phyloP scores from a whole-genome alignment of 1,140 invertebrate species.

The Thalassaphorura encarpata region DNA sequence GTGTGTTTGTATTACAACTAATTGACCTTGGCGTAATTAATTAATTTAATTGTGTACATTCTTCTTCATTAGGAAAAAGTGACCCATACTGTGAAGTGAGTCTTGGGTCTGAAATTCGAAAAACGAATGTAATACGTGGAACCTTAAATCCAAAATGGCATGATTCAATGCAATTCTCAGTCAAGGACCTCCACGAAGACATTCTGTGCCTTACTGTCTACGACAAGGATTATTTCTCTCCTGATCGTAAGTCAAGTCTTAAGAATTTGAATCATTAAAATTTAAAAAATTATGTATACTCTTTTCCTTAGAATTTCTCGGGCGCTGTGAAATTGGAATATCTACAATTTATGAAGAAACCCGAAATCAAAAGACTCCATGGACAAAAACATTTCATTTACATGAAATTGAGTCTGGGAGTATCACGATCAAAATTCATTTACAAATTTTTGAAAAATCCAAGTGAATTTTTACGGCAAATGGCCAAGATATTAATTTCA shows the following conservation, averaged over 20 bases:
- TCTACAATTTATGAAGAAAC: conserved; percentile 55
- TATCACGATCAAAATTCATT: conserved; percentile 60
- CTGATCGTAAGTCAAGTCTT: conserved; percentile 52
- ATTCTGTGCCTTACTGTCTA: conserved; percentile 66
- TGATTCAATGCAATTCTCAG: conserved; percentile 70
- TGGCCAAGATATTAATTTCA: no score
- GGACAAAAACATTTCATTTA: conserved; percentile 55
- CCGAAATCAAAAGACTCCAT: conserved; percentile 50
- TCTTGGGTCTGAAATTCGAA: conserved; percentile 63
- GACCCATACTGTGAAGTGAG: conserved; percentile 69
- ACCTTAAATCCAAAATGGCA: conserved; percentile 62
- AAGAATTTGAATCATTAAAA: neutral
- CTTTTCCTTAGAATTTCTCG: conserved; percentile 55
- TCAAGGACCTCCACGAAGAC: conserved; percentile 61
- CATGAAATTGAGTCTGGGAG: conserved; percentile 62
- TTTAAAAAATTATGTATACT: neutral
- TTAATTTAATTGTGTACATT: no score
- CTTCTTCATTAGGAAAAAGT: conserved; percentile 40
- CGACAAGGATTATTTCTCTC: conserved; percentile 63
- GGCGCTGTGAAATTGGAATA: conserved; percentile 61
- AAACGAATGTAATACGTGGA: conserved; percentile 53
- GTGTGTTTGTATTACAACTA: neutral
- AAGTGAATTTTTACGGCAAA: no score
- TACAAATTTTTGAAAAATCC: conserved; percentile 54
- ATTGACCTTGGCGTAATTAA: neutral